These are phyloP conservation scores for Anas platyrhynchos DNA, from an alignment of 2,113 vertebrate species.

Conservation along the genomic window DNA sequence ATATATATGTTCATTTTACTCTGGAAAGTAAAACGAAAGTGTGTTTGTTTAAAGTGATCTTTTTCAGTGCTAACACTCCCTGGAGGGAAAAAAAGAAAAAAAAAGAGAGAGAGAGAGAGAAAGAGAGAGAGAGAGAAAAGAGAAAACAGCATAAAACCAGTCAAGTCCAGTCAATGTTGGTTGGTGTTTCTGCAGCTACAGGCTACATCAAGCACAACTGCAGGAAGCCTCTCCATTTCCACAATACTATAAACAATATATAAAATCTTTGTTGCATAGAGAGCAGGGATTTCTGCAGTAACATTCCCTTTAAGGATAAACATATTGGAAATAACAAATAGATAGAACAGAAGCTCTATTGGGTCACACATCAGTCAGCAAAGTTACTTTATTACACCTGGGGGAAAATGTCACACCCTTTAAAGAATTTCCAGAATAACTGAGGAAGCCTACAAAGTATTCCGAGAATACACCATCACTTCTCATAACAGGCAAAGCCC, in stretches of 20 bases:
- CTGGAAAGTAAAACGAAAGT: not conserved
- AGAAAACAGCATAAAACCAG: not conserved
- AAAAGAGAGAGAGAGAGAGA: not conserved
- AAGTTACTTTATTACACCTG: not conserved
- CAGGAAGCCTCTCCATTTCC: not conserved
- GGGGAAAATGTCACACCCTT: not conserved
- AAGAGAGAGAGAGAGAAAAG: not conserved
- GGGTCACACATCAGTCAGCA: not conserved
- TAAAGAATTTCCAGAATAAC: not conserved
- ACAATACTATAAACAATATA: not conserved
- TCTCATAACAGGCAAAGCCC: not conserved
- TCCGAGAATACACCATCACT: not conserved
- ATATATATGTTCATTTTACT: too few species aligned
- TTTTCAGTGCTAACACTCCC: not conserved
- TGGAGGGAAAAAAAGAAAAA: not conserved
- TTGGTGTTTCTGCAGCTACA: not conserved
- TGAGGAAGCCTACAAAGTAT: not conserved
- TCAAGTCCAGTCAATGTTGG: not conserved
- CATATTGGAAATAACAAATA: not conserved
- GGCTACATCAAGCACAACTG: not conserved
- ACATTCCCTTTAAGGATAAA: not conserved
- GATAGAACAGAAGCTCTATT: not conserved
- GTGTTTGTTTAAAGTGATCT: not conserved
- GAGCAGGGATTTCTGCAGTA: not conserved
- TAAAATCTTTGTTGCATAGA: not conserved